Conservation (phyloP, 2,888 invertebrate genomes). For the Glyphotaelius pellucidus region DNA sequence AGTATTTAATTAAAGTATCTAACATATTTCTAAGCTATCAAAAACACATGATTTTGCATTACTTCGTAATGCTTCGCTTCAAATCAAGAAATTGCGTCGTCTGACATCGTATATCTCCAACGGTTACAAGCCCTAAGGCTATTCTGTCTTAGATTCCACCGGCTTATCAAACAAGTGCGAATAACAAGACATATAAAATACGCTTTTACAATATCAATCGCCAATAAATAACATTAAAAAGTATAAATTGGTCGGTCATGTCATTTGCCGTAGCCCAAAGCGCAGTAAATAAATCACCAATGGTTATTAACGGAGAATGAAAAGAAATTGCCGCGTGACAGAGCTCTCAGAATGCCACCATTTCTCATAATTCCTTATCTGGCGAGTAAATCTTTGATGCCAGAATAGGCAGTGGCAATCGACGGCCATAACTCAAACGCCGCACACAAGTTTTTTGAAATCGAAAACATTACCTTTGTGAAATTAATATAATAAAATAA, state of each 20-base stretch:
- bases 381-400: neutral
- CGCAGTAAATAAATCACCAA: slow-evolving; percentile 24
- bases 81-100: neutral
- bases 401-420: slow-evolving; percentile 4
- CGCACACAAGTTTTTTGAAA: slow-evolving; percentile 2
- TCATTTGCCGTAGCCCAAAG: slow-evolving; percentile 27
- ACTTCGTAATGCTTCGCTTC: no score
- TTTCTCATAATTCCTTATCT: slow-evolving; percentile 15
- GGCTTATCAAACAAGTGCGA: neutral
- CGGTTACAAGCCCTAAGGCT: neutral
- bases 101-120: neutral
- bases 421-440: neutral
- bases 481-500: neutral
- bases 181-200: neutral
- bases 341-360: neutral
- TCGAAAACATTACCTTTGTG: neutral
- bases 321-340: slow-evolving; percentile 15
- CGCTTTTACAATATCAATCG: neutral
- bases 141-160: neutral
- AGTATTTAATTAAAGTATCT: no score
- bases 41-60: no score
- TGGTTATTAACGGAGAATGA: slow-evolving; percentile 13
- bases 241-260: slow-evolving; percentile 27
- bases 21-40: no score
- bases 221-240: slow-evolving; percentile 40